A percentile compares a stretch with the other conserved stretches of the same genome.
phyloP scores from a whole-genome alignment of 2,797 vertebrate species.

The Cryptoblepharus egeriae region DNA sequence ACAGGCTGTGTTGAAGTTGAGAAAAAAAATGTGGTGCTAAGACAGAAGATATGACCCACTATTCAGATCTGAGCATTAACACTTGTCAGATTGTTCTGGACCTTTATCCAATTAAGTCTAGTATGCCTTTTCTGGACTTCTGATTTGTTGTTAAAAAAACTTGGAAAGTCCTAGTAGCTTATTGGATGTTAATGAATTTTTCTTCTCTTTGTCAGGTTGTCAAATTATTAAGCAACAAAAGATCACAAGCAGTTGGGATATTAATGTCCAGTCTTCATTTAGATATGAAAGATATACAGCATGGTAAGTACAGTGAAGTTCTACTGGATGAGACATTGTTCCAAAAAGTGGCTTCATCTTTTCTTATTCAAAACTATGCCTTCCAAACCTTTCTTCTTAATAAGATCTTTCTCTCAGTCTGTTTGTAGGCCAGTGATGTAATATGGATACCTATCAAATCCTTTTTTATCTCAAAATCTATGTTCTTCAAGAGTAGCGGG shows the following conservation, averaged over 20 bases:
- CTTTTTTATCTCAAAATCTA: neutral
- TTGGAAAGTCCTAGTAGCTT: neutral
- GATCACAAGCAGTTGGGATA: slow-evolving; percentile 98
- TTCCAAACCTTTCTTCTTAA: neutral
- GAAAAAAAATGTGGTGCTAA: slow-evolving; percentile 16
- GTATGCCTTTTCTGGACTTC: slow-evolving; percentile 38
- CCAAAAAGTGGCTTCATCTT: neutral
- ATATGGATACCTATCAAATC: neutral
- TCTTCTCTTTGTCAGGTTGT: slow-evolving; percentile 83
- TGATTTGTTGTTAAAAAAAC: slow-evolving; percentile 19
- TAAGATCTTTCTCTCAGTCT: neutral
- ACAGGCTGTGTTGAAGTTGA: slow-evolving; percentile 23
- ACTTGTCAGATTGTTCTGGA: neutral
- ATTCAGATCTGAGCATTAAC: neutral
- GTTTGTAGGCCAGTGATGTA: neutral
- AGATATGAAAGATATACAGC: slow-evolving; percentile 97
- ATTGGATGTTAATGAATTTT: slow-evolving; percentile 44
- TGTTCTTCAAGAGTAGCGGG: neutral
- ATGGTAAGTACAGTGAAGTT: slow-evolving; percentile 82
- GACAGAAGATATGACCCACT: neutral
- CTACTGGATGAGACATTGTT: neutral
- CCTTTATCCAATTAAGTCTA: neutral
- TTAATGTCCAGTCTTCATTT: slow-evolving; percentile 99
- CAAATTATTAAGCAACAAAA: slow-evolving; percentile 96
- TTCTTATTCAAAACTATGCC: neutral